These are phyloP conservation scores for Drosophila antonietae DNA, from an alignment of 2,888 invertebrate genomes.

Conservation along the genomic window DNA sequence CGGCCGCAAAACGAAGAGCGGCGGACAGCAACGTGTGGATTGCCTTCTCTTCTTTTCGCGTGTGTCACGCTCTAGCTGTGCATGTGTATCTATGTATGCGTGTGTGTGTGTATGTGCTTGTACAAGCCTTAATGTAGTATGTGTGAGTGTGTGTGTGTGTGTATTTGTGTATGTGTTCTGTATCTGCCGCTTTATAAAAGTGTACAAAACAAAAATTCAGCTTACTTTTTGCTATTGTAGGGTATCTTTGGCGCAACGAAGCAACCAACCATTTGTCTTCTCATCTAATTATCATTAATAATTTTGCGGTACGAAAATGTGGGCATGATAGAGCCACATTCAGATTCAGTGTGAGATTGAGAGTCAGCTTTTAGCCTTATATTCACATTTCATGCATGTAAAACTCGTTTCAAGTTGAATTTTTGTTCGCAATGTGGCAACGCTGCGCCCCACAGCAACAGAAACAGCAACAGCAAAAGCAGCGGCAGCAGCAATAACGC, in stretches of 20 bases:
- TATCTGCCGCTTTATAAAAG: slow-evolving; percentile 33
- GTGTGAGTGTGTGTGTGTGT: slow-evolving; percentile 4
- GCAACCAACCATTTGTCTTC: slow-evolving; percentile 40
- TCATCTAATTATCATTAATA: slow-evolving; percentile 51
- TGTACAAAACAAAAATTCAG: slow-evolving; percentile 19
- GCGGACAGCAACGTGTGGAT: slow-evolving; percentile 15
- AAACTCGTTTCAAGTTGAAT: slow-evolving; percentile 59
- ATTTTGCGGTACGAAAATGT: slow-evolving; percentile 31
- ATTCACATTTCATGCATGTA: slow-evolving; percentile 50
- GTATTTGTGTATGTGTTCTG: slow-evolving; percentile 15
- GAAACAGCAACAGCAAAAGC: slow-evolving; percentile 10
- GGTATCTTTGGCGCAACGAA: slow-evolving; percentile 47
- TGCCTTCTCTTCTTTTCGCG: slow-evolving; percentile 42
- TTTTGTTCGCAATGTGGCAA: slow-evolving; percentile 51
- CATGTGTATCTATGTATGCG: slow-evolving; percentile 11
- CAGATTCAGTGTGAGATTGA: slow-evolving; percentile 14
- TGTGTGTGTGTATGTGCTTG: neutral
- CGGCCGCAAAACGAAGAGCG: slow-evolving; percentile 7
- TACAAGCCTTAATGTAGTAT: neutral
- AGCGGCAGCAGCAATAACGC: slow-evolving; percentile 25
- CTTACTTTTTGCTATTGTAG: slow-evolving; percentile 42
- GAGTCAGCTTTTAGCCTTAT: slow-evolving; percentile 18
- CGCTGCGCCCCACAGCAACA: slow-evolving; percentile 37
- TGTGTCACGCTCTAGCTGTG: slow-evolving; percentile 45
- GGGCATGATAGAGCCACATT: slow-evolving; percentile 42